Base-by-base conservation (phyloP, 2,797 vertebrate species). In the Lagodon rhomboides region DNA sequence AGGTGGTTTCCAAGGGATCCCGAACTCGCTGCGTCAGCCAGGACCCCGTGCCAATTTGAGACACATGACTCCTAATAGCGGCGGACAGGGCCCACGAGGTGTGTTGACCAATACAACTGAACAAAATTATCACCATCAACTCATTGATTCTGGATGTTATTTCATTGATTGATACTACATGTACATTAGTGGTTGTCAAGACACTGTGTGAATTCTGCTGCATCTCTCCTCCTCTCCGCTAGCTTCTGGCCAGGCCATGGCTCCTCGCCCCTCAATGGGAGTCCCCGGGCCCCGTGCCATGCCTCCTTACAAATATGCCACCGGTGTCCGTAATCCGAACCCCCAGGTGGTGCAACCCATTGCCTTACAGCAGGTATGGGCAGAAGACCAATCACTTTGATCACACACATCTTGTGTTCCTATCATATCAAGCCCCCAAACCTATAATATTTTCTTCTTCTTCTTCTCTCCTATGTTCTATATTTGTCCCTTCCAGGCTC, bases 221-320 rank as follows among this genome's bases (percentile, higher is more conserved):
- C 12, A 9, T 50, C 60, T 41, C 44, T 46, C 6, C 30, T 71
- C 9, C 27, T 74, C 12, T 43, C 18, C 3, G 59, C 25, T 64
- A 92, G 94, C 86, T 18, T 73, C 96, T 7, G 95, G 96, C 9
- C 98, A 98, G 86, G 92, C 85, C 15, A 94, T 99, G 91, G 96
- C 94, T 16, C 96, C 97, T 67, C 97, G 97, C 1, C 94, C 97
- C 0, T 93, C 96, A 12, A 96, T 98, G 73, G 96, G 96, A 68
- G 93, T 96, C 47, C 88, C 97, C 0, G 93, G 96, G n/a, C 97
- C 98, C 34, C 94, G 97, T 59, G 93, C 97, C 2, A 97, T 98
- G 86, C 95, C 97, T 43, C 98, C 98, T 0, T 99, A 99, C 82
- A 99, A 99, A 92, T 99, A 99, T 0, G 96, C 97, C 90, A 95